Conservation (phyloP, 2,888 invertebrate genomes). For the Protodeltote pygarga region DNA sequence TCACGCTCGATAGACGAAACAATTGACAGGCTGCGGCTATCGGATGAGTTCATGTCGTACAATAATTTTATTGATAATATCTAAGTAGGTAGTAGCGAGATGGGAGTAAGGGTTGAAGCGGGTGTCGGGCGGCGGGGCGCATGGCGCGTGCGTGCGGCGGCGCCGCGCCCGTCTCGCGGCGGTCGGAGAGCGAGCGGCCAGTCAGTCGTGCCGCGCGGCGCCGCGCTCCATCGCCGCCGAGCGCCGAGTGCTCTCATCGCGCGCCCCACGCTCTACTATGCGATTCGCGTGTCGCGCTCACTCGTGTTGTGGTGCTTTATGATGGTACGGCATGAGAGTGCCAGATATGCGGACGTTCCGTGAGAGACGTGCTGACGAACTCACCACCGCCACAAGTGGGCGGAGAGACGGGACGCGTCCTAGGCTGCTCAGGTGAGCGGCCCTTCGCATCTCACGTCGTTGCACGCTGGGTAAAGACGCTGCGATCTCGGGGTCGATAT, state of each 20-base stretch:
- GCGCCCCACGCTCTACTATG: conserved; percentile 68
- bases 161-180: conserved; percentile 73
- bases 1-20: conserved; percentile 60
- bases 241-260: conserved; percentile 55
- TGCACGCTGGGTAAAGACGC: conserved; percentile 70
- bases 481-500: conserved; percentile 80
- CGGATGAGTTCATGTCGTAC: conserved; percentile 75
- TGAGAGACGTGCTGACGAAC: conserved; percentile 70
- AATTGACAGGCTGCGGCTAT: conserved; percentile 69
- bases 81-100: conserved; percentile 81
- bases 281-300: conserved; percentile 76
- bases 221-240: conserved; percentile 59
- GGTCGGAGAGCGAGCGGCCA: conserved; percentile 61
- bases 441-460: conserved; percentile 71
- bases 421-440: conserved; percentile 83
- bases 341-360: conserved; percentile 84
- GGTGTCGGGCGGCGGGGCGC: conserved; percentile 51
- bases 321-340: conserved; percentile 84
- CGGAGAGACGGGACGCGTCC: conserved; percentile 74
- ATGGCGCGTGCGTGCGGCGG: conserved; percentile 72
- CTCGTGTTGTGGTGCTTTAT: conserved; percentile 84
- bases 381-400: conserved; percentile 82
- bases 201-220: conserved; percentile 73
- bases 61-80: conserved; percentile 87
- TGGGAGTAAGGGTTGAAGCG: conserved; percentile 70